Conservation (phyloP, 2,888 invertebrate genomes). For the Lamproptera curius region DNA sequence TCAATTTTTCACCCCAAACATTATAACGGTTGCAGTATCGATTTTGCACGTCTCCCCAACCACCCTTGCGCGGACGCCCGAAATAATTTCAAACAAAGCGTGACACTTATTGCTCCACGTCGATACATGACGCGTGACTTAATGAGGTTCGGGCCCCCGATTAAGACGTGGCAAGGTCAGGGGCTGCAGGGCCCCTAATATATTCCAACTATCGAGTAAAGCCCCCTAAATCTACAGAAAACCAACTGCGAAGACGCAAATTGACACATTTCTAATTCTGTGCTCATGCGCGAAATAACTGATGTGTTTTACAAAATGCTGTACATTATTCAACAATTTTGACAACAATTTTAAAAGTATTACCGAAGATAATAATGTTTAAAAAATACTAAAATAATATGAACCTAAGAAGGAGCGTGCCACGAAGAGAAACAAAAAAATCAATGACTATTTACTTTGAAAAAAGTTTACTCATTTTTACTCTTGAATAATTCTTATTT, state of each 20-base stretch:
- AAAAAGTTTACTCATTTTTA: no score
- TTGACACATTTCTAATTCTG: slow-evolving; percentile 5
- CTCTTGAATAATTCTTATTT: no score
- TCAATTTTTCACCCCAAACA: not conserved
- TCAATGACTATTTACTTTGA: no score
- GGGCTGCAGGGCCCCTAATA: slow-evolving; percentile 50
- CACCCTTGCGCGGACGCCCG: slow-evolving; percentile 28
- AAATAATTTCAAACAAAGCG: slow-evolving; percentile 16
- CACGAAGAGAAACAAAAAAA: no score
- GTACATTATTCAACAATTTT: no score
- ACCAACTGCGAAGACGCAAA: no score
- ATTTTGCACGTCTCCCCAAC: slow-evolving; percentile 17
- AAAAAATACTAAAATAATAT: no score
- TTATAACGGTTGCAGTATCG: slow-evolving; percentile 5
- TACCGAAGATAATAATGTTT: no score
- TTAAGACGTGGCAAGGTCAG: slow-evolving; percentile 70
- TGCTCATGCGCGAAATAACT: slow-evolving; percentile 2
- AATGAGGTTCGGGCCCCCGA: slow-evolving; percentile 35
- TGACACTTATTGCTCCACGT: slow-evolving; percentile 34
- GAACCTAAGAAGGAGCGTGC: no score
- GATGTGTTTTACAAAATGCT: slow-evolving; percentile 1
- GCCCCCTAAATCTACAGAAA: no score
- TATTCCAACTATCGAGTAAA: slow-evolving; percentile 29
- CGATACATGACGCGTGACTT: slow-evolving; percentile 22
- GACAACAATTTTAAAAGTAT: no score